These are phyloP conservation scores for Parotocinclus haroldoi DNA, from an alignment of 2,797 vertebrate species.

Conservation along the genomic window DNA sequence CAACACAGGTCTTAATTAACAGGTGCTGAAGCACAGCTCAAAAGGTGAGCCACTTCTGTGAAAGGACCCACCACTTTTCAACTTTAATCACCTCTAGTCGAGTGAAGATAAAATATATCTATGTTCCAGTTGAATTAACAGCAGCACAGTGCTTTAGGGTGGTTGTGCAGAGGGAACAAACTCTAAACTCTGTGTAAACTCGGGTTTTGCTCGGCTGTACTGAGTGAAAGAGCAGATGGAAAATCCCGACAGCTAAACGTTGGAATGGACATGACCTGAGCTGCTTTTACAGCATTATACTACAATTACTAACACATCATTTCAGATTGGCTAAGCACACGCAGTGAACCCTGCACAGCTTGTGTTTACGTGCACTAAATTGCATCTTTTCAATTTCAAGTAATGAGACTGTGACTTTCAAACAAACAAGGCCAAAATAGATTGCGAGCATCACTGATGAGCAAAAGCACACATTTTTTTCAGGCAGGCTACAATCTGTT, in stretches of 20 bases:
- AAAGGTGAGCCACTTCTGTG: background rate
- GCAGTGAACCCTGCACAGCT: background rate
- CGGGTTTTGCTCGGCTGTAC: slow-evolving; percentile 2
- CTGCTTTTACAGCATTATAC: slow-evolving; percentile 3
- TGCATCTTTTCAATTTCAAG: slow-evolving; percentile 18
- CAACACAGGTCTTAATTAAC: slow-evolving; percentile 36
- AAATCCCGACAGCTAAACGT: slow-evolving; percentile 11
- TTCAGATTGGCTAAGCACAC: slow-evolving; percentile 7
- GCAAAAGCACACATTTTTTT: slow-evolving; percentile 1
- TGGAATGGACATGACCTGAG: slow-evolving; percentile 12
- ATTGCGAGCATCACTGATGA: background rate
- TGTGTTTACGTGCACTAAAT: slow-evolving; percentile 10
- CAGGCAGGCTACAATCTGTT: slow-evolving; percentile 4
- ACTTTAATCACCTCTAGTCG: slow-evolving; percentile 42
- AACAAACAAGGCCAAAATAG: background rate
- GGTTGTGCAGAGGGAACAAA: background rate
- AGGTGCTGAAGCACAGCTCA: slow-evolving; percentile 10
- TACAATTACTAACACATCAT: slow-evolving; percentile 21
- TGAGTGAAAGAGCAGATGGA: slow-evolving; percentile 12
- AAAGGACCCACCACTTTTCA: slow-evolving; percentile 26
- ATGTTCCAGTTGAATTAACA: slow-evolving; percentile 28
- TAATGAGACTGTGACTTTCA: slow-evolving; percentile 12
- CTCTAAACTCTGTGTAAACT: slow-evolving; percentile 4
- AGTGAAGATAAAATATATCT: slow-evolving; percentile 37
- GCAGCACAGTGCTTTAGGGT: slow-evolving; percentile 17